Conservation (phyloP, 2,113 vertebrate species). For the Sander lucioperca region DNA sequence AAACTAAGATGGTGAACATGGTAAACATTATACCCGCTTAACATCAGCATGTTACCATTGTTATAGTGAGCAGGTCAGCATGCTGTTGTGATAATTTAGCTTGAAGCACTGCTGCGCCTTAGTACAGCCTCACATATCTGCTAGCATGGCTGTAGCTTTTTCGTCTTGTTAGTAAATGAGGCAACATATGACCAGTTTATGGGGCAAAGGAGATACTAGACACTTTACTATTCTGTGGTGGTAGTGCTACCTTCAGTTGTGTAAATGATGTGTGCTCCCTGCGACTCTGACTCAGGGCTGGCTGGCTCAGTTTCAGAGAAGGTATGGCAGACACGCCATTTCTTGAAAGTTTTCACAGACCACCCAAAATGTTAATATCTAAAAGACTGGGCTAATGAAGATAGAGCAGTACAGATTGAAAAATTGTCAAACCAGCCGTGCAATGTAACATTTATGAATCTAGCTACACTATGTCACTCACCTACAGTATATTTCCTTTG, state of each 20-base stretch:
- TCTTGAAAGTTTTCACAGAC: neutral
- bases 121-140: neutral
- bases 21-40: neutral
- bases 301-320: constrained; percentile 5
- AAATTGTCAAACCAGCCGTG: neutral
- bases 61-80: neutral
- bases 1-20: neutral
- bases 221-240: constrained; percentile 29
- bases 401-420: neutral
- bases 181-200: constrained; percentile 37
- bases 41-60: neutral
- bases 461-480: neutral
- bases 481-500: neutral
- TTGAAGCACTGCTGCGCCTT: neutral
- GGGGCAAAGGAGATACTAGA: constrained; percentile 16
- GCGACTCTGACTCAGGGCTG: constrained; percentile 17
- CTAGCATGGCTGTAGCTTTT: constrained; percentile 9
- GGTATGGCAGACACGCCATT: neutral
- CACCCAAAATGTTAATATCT: neutral
- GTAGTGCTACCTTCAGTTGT: constrained; percentile 12
- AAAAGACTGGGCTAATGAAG: neutral
- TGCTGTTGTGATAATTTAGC: neutral
- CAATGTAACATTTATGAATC: neutral
- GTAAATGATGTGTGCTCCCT: constrained; percentile 48
- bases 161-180: constrained; percentile 17